Evolutionary conservation across 1,140 invertebrate genomes (phyloP).

Genomic region (Drosophila orena): DNA sequence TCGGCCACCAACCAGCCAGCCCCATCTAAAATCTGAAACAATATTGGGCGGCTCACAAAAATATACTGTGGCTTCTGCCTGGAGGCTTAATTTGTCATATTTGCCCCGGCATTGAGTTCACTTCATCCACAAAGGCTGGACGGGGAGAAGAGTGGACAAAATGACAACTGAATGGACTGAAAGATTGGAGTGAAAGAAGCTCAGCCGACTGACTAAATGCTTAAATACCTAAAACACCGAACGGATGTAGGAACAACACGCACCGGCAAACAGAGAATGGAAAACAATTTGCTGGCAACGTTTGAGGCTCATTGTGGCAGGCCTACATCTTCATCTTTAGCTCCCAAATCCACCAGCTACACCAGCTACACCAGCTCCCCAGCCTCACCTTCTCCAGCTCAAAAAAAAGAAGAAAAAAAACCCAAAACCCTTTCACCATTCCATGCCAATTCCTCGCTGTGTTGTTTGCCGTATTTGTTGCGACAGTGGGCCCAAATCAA

Average conservation of each 20-base stretch:
- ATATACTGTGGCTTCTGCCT: conserved; percentile 5
- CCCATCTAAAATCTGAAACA: conserved; percentile 12
- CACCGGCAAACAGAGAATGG: conserved; percentile 53
- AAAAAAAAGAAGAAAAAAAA: too few species aligned
- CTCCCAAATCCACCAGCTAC: background rate
- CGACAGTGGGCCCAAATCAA: conserved; percentile 53
- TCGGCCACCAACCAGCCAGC: conserved; percentile 34
- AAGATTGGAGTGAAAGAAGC: conserved; percentile 46
- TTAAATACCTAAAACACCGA: conserved; percentile 70
- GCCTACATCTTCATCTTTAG: conserved; percentile 21
- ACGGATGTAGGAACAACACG: conserved; percentile 42
- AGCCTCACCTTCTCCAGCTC: background rate
- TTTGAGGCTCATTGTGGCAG: conserved; percentile 44
- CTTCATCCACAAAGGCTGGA: conserved; percentile 26
- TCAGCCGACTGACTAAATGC: conserved; percentile 71
- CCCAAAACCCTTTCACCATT: conserved; percentile 13
- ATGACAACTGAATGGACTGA: conserved; percentile 70
- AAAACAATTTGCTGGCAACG: conserved; percentile 74
- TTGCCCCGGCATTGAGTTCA: conserved; percentile 12
- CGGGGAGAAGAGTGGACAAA: conserved; percentile 36
- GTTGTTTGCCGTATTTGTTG: conserved; percentile 65
- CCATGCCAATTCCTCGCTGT: conserved; percentile 13
- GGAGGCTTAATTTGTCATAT: conserved; percentile 56
- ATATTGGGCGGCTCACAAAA: background rate
- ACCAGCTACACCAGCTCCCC: too few species aligned